Percentiles rank a stretch among this genome's conserved stretches.
phyloP scores from a whole-genome alignment of 2,797 vertebrate species.

The Atherinosoma microstoma region DNA sequence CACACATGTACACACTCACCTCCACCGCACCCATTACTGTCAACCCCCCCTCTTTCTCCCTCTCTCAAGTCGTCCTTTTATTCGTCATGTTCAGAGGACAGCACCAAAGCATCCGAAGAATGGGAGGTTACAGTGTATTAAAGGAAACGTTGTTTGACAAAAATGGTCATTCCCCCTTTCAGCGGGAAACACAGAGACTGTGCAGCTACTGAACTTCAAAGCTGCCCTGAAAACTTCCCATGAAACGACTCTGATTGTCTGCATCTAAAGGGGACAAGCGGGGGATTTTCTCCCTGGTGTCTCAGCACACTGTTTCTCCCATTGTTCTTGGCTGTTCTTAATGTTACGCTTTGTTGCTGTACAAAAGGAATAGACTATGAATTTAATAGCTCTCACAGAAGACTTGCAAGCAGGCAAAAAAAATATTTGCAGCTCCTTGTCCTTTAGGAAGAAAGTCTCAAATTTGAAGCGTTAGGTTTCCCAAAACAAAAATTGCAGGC shows the following conservation, averaged over 20 bases:
- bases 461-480: constrained; percentile 2
- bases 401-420: constrained; percentile 20
- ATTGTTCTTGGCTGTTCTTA: constrained; percentile 47
- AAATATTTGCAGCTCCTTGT: constrained; percentile 15
- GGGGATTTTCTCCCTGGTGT: constrained; percentile 54
- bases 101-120: constrained; percentile 67
- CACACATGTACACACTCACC: constrained; percentile 45
- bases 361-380: constrained; percentile 32
- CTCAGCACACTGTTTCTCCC: constrained; percentile 20
- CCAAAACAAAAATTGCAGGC: constrained; percentile 7
- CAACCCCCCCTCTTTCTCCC: constrained; percentile 45
- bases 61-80: constrained; percentile 68
- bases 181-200: constrained; percentile 62
- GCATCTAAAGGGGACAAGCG: constrained; percentile 61
- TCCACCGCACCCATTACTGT: constrained; percentile 64
- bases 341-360: constrained; percentile 39
- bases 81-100: constrained; percentile 73
- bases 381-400: constrained; percentile 36
- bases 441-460: not conserved
- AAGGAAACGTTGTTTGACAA: constrained; percentile 74
- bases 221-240: constrained; percentile 68
- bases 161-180: constrained; percentile 70
- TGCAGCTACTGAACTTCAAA: constrained; percentile 69
- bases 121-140: constrained; percentile 74
- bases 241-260: constrained; percentile 68